phyloP scores from a whole-genome alignment of 2,113 vertebrate species.

The Callorhinus ursinus region DNA sequence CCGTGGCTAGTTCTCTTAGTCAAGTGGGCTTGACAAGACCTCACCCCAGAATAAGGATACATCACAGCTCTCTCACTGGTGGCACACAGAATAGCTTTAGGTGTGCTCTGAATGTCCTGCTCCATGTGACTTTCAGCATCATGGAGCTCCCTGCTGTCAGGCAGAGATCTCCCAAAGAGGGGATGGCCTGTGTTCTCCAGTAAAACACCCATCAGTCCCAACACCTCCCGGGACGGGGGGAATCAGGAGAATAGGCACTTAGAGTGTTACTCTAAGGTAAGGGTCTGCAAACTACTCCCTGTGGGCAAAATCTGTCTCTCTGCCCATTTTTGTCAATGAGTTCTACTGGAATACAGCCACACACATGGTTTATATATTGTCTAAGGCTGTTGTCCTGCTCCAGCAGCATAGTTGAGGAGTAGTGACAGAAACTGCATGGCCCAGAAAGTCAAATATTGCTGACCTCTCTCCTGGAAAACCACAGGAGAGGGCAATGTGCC shows the following conservation, averaged over 20 bases:
- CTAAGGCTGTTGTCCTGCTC: neutral
- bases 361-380: neutral
- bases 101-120: neutral
- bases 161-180: neutral
- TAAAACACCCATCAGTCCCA: neutral
- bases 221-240: neutral
- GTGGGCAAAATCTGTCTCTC: neutral
- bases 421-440: neutral
- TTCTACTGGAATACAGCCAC: neutral
- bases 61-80: neutral
- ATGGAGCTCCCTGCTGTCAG: accelerated
- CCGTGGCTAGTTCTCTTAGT: neutral
- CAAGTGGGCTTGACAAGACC: neutral
- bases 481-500: no score
- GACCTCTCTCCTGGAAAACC: neutral
- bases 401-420: neutral
- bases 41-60: neutral
- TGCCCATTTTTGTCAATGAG: neutral
- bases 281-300: neutral
- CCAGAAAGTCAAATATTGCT: neutral
- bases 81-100: no score
- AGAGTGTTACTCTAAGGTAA: neutral
- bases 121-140: neutral
- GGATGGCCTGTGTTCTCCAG: neutral
- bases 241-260: neutral